Percentiles rank a stretch among this genome's conserved stretches.
Conservation (phyloP, 2,113 vertebrate genomes). For the Lucifuga dentata region DNA sequence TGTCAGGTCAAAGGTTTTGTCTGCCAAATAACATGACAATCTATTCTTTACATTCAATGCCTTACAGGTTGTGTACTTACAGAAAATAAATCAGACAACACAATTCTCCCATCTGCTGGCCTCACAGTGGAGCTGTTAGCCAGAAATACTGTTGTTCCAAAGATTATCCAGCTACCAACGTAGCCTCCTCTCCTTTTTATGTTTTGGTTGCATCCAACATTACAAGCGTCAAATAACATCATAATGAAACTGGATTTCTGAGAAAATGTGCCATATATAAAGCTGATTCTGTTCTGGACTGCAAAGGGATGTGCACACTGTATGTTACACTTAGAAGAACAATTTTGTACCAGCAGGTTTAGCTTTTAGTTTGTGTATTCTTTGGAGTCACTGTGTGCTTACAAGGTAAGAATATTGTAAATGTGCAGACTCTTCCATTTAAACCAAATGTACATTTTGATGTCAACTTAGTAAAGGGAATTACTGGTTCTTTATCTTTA, state of each 20-base stretch:
- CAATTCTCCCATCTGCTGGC: conserved; percentile 39
- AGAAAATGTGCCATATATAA: not conserved
- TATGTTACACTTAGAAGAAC: conserved; percentile 8
- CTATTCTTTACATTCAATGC: no score
- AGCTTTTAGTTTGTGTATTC: conserved; percentile 1
- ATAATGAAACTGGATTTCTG: not conserved
- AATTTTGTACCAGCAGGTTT: not conserved
- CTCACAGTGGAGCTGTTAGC: not conserved
- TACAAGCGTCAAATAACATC: not conserved
- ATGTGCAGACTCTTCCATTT: not conserved
- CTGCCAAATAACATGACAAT: no score
- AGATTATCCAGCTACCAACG: no score
- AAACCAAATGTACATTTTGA: not conserved
- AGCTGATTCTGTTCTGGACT: no score
- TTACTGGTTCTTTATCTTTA: not conserved
- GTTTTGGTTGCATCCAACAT: not conserved
- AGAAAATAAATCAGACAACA: no score
- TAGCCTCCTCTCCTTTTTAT: no score
- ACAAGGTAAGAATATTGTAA: not conserved
- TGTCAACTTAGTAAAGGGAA: conserved; percentile 4
- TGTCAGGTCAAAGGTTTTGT: no score
- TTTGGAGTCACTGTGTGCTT: no score
- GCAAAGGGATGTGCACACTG: not conserved
- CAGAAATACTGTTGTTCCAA: no score
- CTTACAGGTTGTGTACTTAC: no score